Evolutionary conservation across 2,797 vertebrate genomes (phyloP), one percentile per base, ranked within the genome.

Genomic region (Artibeus jamaicensis): DNA sequence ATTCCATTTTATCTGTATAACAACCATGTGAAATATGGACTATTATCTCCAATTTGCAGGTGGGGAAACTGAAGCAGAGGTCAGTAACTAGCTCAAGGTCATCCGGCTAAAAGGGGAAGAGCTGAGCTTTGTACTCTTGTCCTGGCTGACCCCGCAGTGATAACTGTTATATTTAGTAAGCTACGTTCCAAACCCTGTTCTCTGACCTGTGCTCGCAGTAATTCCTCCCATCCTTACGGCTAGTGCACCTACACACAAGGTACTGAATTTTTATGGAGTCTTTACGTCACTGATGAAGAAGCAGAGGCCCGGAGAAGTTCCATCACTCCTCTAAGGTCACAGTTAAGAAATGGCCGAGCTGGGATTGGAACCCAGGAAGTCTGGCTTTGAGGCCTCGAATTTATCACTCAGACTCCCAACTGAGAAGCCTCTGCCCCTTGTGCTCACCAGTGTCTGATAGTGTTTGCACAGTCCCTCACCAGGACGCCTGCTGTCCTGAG

Each of bases 1-100:
- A 29, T 93, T 81, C 50, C 29, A 59, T 39, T 91, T 74, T 44
- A 67, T 62, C 50, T 26, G 86, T n/a, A 57, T 42, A 59, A 71
- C 4, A 12, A 29, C 42, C 32, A 2, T 37, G 70, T 11, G 48
- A 71, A 19, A 44, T 62, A 39, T 15, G 26, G 11, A 24, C 50
- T 48, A 5, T 14, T 71, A 39, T 67, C 44, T 70, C n/a, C 81
- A 62, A 34, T 76, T 62, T 76, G 2, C 32, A 77, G 70, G 44
- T 62, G 44, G 44, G 55, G 68, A 86, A 83, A 46, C 50, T 37
- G 29, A 86, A 53, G 44, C 57, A 44, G 32, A 44, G 22, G 12
- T 83, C 86, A 86, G 32, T 53, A 57, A 88, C 32, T 55, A 65
- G 11, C 53, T 37, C n/a, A 32, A 77, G 24, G 19, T 87, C 71